Evolutionary conservation across 2,113 vertebrate species (phyloP), one percentile per base, ranked within the genome.

Genomic region (Pelmatolapia mariae): DNA sequence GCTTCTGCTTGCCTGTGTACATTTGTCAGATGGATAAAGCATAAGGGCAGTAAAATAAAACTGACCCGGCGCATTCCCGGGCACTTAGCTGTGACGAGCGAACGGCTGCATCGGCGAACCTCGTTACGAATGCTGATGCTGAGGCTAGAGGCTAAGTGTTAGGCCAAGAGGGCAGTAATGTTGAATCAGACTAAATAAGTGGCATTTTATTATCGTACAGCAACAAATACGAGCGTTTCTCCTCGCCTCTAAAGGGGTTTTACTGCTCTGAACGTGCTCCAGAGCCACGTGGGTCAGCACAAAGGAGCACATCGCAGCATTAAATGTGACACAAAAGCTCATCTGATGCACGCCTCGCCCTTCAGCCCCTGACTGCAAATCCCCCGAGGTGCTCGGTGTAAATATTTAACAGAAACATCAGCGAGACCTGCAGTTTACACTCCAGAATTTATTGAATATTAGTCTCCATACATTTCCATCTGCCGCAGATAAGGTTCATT

Each of bases 1-100:
- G 5, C 12, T 40, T 6, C 22, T 36, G 76, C 73, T 45, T 40
- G 36, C 63, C 19, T 61, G 79, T 36, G 19, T 12, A 31, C 52
- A n/a, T 82, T 57, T 31, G 85, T 90, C 89, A 85, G 86, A 82
- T 53, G 71, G 59, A 54, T 73, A 50, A 59, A 87, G 80, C 83
- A 87, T 50, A 76, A 86, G 87, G 78, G 40, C 40, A 31, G 61
- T 86, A 87, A 92, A 92, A 92, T 86, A 80, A 90, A 89, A 85
- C 12, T 71, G 73, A 40, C 54, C 68, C 26, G 10, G 82, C 12
- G 4, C 29, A 10, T 57, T 87, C 31, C 43, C 22, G 2, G 59
- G 78, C 71, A 36, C 50, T 86, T 57, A 84, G 63, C 80, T 18
- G 66, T 36, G 83, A 59, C 13, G 81, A 76, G 88, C 86, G 9